phyloP scores from a whole-genome alignment of 2,888 invertebrate species.

The Tuta absoluta region DNA sequence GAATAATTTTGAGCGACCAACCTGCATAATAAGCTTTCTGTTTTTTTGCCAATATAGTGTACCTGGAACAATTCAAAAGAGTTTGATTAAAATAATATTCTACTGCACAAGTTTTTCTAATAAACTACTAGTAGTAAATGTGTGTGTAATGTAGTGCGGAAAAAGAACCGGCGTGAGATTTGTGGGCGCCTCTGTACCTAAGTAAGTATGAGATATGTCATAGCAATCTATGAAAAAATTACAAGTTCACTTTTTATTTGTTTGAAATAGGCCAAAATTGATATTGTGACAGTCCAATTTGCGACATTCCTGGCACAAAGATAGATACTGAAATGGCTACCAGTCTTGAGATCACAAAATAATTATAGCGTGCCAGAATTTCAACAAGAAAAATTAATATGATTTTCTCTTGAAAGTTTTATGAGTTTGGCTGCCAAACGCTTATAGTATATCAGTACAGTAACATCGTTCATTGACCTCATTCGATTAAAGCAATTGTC shows the following conservation, averaged over 20 bases:
- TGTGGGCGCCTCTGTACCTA: too few relatives aligned
- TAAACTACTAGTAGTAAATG: too few relatives aligned
- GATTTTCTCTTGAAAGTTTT: background rate
- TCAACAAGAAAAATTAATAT: too few relatives aligned
- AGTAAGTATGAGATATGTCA: too few relatives aligned
- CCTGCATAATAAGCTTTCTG: slow-evolving; percentile 49
- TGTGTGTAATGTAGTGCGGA: too few relatives aligned
- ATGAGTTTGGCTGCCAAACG: background rate
- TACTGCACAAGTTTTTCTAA: too few relatives aligned
- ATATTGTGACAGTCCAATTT: too few relatives aligned
- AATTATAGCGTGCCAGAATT: too few relatives aligned
- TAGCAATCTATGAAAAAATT: too few relatives aligned
- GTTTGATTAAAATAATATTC: slow-evolving; percentile 8
- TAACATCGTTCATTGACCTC: slow-evolving; percentile 43
- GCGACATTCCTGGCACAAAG: background rate
- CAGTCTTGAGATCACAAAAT: background rate
- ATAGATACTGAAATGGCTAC: background rate
- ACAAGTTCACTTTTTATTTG: too few relatives aligned
- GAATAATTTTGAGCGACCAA: slow-evolving; percentile 51
- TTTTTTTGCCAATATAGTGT: slow-evolving; percentile 38
- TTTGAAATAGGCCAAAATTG: too few relatives aligned
- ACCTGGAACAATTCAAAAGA: slow-evolving; percentile 54
- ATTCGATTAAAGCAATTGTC: slow-evolving; percentile 37
- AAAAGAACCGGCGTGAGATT: too few relatives aligned
- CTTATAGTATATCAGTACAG: background rate